Base-by-base conservation (phyloP, 2,797 vertebrate genomes). In the Salarias fasciatus region DNA sequence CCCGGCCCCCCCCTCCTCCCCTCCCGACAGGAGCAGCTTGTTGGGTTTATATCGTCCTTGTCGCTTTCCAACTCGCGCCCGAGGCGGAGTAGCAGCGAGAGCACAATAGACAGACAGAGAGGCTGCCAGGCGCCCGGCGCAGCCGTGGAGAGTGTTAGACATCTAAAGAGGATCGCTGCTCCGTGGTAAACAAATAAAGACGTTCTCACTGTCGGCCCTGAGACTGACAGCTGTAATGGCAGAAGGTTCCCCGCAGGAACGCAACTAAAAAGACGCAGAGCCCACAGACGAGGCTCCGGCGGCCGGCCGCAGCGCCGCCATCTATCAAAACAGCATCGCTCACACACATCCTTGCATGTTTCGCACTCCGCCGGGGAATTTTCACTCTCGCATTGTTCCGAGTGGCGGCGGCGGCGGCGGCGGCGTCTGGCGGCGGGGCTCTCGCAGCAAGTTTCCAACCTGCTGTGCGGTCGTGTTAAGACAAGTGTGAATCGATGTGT, bases 201-300 rank as follows among this genome's bases (percentile, higher is more conserved):
- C 59, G 10, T 60, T 58, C 50, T 63, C 50, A 45, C 58, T 68
- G 49, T 75, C 54, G 33, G 38, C 42, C 8, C 54, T 11, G 46
- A 74, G 63, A 80, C 53, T 74, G 79, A 77, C 83, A 82, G 72
- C 69, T 78, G 75, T 60, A 82, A 75, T 59, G 53, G 14, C 70
- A 68, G 8, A 68, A 44, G 49, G 8, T 51, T 70, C 46, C 47
- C 57, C 18, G 30, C 62, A 71, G 64, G 66, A 82, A 70, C 6
- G 3, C 11, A 48, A 53, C 67, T n/a, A 71, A 54, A 24, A 24
- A 45, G 29, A 37, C 14, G 41, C 33, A 43, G 40, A n/a, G 68
- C 42, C 28, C 5, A 36, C 30, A 41, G n/a, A 33, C 30, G 14
- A 1, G 8, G 13, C 33, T 64, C 45, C 15, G 33, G 6, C 6